These are phyloP conservation scores for Macaca nemestrina DNA, from an alignment of 2,113 vertebrate species.

Conservation along the genomic window DNA sequence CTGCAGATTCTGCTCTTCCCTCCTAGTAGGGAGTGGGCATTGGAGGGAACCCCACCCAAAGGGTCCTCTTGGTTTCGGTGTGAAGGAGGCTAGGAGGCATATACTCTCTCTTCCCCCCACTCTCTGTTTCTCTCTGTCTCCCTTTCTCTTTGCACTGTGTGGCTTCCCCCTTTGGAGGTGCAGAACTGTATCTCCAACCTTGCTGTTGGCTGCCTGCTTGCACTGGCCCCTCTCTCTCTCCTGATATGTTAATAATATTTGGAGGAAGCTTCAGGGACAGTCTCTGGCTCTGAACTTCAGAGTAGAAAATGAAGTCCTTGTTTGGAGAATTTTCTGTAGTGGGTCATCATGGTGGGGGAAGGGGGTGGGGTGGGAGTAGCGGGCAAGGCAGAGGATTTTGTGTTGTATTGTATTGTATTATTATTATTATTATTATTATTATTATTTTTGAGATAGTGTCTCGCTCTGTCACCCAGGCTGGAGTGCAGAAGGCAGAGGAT, in stretches of 20 bases:
- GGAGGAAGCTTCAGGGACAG: neutral
- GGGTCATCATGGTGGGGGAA: neutral
- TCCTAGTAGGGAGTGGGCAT: neutral
- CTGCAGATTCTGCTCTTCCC: neutral
- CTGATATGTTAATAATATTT: neutral
- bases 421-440: too few species aligned
- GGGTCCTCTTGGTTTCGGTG: neutral
- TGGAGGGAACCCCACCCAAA: neutral
- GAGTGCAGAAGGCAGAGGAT: neutral
- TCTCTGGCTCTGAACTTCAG: neutral
- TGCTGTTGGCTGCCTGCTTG: neutral
- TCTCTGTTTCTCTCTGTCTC: neutral
- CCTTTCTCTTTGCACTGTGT: neutral
- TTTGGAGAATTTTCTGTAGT: neutral
- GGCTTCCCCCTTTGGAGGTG: neutral
- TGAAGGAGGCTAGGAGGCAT: neutral
- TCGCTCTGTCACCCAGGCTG: too few species aligned
- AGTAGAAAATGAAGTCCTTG: constrained; percentile 20
- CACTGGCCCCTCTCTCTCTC: neutral
- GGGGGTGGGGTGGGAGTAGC: neutral
- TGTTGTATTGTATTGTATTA: too few species aligned
- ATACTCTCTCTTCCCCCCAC: too few species aligned
- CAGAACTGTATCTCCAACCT: neutral
- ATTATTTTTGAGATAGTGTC: too few species aligned
- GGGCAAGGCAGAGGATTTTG: neutral